phyloP scores from a whole-genome alignment of 2,797 vertebrate genomes.

The Spatula versicolor region DNA sequence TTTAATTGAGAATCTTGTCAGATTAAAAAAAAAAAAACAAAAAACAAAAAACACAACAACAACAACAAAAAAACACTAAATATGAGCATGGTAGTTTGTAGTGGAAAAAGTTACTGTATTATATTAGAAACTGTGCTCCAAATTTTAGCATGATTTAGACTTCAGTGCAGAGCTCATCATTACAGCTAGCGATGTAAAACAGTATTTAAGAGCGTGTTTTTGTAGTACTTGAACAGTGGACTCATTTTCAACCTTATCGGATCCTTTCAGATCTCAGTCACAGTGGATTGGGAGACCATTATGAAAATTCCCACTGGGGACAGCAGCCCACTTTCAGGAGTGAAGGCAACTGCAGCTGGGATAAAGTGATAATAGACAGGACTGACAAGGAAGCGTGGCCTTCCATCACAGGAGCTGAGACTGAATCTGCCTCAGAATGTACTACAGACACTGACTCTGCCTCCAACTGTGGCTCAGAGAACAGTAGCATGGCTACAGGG shows the following conservation, averaged over 20 bases:
- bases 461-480: slow-evolving; percentile 85
- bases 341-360: slow-evolving; percentile 87
- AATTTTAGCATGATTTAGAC: not conserved
- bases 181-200: not conserved
- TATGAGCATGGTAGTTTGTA: not conserved
- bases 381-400: slow-evolving; percentile 91
- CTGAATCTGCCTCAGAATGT: slow-evolving; percentile 90
- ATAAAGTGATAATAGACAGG: slow-evolving; percentile 91
- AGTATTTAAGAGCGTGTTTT: not conserved
- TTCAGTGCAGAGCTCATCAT: not conserved
- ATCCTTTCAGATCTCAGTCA: slow-evolving; percentile 87
- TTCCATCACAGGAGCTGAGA: slow-evolving; percentile 85
- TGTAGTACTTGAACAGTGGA: slow-evolving; percentile 1
- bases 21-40: not conserved
- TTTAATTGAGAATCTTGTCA: slow-evolving; percentile 17
- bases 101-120: not conserved
- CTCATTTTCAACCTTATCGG: slow-evolving; percentile 64
- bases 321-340: slow-evolving; percentile 84
- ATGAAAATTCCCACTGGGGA: slow-evolving; percentile 92
- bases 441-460: slow-evolving; percentile 88
- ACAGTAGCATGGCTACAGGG: slow-evolving; percentile 96
- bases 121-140: not conserved
- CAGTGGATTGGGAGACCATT: slow-evolving; percentile 88
- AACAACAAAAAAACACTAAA: not conserved
- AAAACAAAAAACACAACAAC: not conserved